These are phyloP conservation scores for Zaprionus gabonicus DNA, from an alignment of 1,140 invertebrate species.

Conservation along the genomic window DNA sequence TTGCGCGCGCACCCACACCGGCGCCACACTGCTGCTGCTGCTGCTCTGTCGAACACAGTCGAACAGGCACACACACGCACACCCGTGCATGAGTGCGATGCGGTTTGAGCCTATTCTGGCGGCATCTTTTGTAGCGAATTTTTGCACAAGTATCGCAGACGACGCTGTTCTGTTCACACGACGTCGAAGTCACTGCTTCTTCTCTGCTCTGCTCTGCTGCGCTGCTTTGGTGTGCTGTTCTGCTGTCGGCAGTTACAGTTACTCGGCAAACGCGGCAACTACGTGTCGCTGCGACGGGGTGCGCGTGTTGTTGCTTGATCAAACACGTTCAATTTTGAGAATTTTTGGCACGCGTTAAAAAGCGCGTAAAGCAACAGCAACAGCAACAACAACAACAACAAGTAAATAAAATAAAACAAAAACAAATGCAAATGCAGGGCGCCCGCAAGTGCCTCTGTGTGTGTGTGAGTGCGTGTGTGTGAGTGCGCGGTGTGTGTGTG, in stretches of 20 bases:
- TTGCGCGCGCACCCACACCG: conserved; percentile 25
- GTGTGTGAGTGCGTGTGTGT: conserved; percentile 13
- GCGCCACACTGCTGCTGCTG: neutral
- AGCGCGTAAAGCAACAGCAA: conserved; percentile 19
- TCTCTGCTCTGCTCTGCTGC: neutral
- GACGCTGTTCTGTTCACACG: conserved; percentile 64
- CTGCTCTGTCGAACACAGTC: neutral
- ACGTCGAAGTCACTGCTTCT: conserved; percentile 42
- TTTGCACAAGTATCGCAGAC: conserved; percentile 67
- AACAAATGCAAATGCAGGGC: conserved; percentile 32
- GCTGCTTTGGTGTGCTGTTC: neutral
- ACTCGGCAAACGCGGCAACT: conserved; percentile 47
- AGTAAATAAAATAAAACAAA: conserved; percentile 14
- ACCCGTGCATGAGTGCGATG: conserved; percentile 38
- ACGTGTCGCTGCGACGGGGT: conserved; percentile 17
- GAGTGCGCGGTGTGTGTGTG: conserved; percentile 26
- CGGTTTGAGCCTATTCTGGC: conserved; percentile 51
- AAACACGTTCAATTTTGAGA: conserved; percentile 32
- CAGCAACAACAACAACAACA: conserved; percentile 14
- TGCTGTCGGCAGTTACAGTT: conserved; percentile 55
- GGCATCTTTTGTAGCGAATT: conserved; percentile 67
- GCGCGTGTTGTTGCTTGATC: conserved; percentile 34
- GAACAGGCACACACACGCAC: conserved; percentile 10
- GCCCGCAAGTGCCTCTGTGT: conserved; percentile 8
- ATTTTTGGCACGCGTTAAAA: conserved; percentile 29